These are phyloP conservation scores for Argopecten irradians DNA, from an alignment of 1,140 invertebrate species.

Conservation along the genomic window DNA sequence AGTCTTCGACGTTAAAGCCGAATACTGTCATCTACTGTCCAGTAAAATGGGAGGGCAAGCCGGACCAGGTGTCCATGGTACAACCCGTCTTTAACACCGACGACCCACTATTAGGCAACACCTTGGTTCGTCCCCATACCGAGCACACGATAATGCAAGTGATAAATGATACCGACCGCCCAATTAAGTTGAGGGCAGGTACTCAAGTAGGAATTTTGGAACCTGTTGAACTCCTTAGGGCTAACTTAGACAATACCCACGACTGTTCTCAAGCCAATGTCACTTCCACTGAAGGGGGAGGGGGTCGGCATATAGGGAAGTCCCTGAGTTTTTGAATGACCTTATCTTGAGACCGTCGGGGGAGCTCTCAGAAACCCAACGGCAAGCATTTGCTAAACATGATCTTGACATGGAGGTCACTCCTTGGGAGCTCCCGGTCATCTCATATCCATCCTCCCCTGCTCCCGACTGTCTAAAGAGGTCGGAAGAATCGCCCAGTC, in stretches of 20 bases:
- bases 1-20: neutral
- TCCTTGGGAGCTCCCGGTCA: conserved; percentile 33
- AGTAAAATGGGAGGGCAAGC: too few relatives aligned
- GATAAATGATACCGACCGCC: neutral
- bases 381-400: conserved; percentile 44
- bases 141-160: neutral
- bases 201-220: neutral
- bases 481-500: too few relatives aligned
- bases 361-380: neutral
- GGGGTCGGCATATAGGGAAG: too few relatives aligned
- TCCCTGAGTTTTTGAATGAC: neutral
- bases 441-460: too few relatives aligned
- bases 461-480: too few relatives aligned
- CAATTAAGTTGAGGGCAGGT: neutral
- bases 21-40: neutral
- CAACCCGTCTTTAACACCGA: neutral
- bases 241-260: neutral
- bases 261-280: neutral
- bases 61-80: too few relatives aligned
- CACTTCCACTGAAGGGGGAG: too few relatives aligned
- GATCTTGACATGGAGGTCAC: conserved; percentile 52
- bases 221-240: neutral
- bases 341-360: neutral
- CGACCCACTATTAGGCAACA: too few relatives aligned
- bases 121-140: too few relatives aligned